Evolutionary conservation across 2,888 invertebrate species (phyloP).

Genomic region (Conops quadrifasciatus): DNA sequence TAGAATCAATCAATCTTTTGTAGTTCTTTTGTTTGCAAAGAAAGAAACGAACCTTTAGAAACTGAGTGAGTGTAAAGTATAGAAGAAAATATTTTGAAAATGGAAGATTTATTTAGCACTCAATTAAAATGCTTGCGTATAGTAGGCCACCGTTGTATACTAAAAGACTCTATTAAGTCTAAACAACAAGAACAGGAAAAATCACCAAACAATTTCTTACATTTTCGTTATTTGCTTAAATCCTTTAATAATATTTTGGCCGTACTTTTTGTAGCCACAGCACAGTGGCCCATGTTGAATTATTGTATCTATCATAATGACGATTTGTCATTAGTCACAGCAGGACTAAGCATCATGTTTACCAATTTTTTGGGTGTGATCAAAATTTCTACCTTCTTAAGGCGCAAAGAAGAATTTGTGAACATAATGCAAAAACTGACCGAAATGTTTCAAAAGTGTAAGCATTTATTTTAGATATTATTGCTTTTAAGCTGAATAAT

Average conservation of each 20-base stretch:
- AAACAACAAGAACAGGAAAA: conserved; percentile 13
- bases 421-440: conserved; percentile 53
- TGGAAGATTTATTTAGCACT: conserved; percentile 50
- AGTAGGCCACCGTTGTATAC: conserved; percentile 50
- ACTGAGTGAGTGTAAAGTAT: too few species aligned
- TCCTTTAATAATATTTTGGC: not conserved
- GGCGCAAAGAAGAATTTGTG: conserved; percentile 52
- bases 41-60: too few species aligned
- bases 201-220: conserved; percentile 6
- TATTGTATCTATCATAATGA: conserved; percentile 54
- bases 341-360: conserved; percentile 55
- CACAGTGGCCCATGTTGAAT: conserved; percentile 57
- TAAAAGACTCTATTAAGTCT: too few species aligned
- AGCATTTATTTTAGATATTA: conserved; percentile 34
- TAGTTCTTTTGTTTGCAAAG: too few species aligned
- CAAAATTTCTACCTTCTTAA: conserved; percentile 58
- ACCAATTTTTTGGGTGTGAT: conserved; percentile 57
- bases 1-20: too few species aligned
- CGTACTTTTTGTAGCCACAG: conserved; percentile 53
- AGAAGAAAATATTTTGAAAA: conserved; percentile 35
- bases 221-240: too few species aligned
- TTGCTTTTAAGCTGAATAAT: not conserved
- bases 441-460: conserved; percentile 52
- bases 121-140: conserved; percentile 52
- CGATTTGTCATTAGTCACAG: conserved; percentile 57